Evolutionary conservation across 1,140 invertebrate genomes (phyloP), one percentile per base, ranked within the genome.

Genomic region (Drosophila kikkawai): DNA sequence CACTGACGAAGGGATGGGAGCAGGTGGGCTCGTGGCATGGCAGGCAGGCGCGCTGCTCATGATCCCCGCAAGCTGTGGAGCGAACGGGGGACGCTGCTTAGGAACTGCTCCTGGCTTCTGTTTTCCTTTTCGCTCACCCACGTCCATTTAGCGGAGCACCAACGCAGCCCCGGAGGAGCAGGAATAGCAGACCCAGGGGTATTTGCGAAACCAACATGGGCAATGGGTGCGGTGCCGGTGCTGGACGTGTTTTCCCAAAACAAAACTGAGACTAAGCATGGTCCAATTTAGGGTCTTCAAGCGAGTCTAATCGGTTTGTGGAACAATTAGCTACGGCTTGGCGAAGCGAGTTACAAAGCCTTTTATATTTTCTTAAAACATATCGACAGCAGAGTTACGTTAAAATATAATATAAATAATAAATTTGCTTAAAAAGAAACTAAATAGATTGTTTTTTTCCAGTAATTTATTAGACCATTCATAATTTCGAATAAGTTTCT

Each of bases 41-140:
- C 11, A 78, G 0, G 65, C 83, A 87, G n/a, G 68, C 42, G 7
- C 36, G 59, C 36, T 65, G 41, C 47, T 88, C 84, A 15, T 88
- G 74, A 42, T 68, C 45, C 19, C 67, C 84, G 47, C 84, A 87
- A 42, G 66, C 84, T 83, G 39, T 11, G 6, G 26, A 32, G 22
- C 7, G 11, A 26, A 36, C 36, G 22, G 41, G 36, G 7, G 19
- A 34, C 11, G 17, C 8, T 4, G 37, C 7, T 51, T 17, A 29
- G 8, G 15, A 39, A 17, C 47, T 41, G n/a, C 12, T 15, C 39
- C 34, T 22, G 2, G 55, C 1, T 17, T 17, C 34, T 17, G 50
- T 13, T 63, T 32, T 19, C 26, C 12, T 12, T 51, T 34, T 34
- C 22, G 37, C 55, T 50, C 64, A 86, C 82, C 19, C 75, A 86